phyloP scores from a whole-genome alignment of 2,888 invertebrate genomes.

The Lymantria monacha region DNA sequence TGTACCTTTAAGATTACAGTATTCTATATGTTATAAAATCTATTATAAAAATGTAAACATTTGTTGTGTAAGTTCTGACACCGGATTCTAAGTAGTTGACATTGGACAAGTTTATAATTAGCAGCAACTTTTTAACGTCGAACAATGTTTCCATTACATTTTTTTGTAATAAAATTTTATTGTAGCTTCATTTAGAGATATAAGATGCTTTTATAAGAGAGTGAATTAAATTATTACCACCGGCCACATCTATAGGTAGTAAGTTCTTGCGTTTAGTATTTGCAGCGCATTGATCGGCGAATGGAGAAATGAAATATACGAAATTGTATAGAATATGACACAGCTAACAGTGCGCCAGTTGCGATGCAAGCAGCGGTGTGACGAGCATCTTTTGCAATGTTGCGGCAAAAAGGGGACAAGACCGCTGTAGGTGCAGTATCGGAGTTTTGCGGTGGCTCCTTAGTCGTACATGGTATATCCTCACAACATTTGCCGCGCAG shows the following conservation, averaged over 20 bases:
- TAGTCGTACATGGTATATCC: no score
- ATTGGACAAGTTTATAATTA: conserved; percentile 4
- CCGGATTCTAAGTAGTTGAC: conserved; percentile 1
- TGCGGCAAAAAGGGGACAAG: no score
- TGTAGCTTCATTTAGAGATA: conserved; percentile 21
- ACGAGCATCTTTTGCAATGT: no score
- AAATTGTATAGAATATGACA: no score
- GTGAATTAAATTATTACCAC: conserved; percentile 8
- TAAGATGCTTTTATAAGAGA: conserved; percentile 12
- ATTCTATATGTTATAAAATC: neutral
- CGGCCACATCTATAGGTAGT: no score
- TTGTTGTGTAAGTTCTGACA: conserved; percentile 1
- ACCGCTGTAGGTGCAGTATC: no score
- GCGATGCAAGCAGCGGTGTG: no score
- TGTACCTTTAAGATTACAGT: neutral
- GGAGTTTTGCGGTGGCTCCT: no score
- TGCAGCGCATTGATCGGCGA: conserved; percentile 8
- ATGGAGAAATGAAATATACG: neutral
- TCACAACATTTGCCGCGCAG: no score
- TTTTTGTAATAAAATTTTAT: conserved; percentile 9
- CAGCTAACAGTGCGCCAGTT: no score
- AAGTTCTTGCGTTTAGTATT: conserved; percentile 18
- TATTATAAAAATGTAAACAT: neutral
- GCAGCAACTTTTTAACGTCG: conserved; percentile 6
- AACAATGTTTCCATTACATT: conserved; percentile 4